These are phyloP conservation scores for Piaya cayana DNA, from an alignment of 2,113 vertebrate genomes.

Conservation along the genomic window DNA sequence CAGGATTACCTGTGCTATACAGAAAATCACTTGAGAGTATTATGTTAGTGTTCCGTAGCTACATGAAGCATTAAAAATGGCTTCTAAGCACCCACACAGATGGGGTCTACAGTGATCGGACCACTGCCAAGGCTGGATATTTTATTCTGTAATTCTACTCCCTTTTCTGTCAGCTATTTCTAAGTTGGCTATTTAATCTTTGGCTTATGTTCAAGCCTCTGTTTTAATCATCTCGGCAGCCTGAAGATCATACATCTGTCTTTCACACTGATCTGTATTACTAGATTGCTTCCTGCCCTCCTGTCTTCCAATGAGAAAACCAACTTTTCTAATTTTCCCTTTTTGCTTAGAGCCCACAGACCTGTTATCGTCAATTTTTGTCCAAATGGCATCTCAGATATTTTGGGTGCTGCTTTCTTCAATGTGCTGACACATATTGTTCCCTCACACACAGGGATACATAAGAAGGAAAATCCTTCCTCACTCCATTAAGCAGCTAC, in stretches of 20 bases:
- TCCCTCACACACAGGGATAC: not conserved
- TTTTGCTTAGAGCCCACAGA: not conserved
- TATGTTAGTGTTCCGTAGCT: not conserved
- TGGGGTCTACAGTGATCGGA: not conserved
- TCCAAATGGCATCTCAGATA: not conserved
- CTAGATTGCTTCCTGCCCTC: not conserved
- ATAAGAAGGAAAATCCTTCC: not conserved
- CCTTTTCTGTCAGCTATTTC: not conserved
- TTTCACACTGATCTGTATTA: not conserved
- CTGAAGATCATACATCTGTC: not conserved
- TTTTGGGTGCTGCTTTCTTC: not conserved
- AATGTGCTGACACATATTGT: not conserved
- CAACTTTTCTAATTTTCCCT: not conserved
- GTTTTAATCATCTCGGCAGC: slow-evolving; percentile 1
- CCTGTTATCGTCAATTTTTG: not conserved
- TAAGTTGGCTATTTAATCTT: not conserved
- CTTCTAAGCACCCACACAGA: not conserved
- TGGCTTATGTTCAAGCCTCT: not conserved
- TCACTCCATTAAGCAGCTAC: not conserved
- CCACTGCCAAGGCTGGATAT: not conserved
- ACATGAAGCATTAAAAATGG: not conserved
- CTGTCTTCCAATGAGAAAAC: not conserved
- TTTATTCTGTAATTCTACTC: not conserved
- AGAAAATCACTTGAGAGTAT: not conserved
- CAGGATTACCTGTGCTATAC: not conserved